Conservation (phyloP, 2,888 invertebrate genomes). For the Griposia aprilina region DNA sequence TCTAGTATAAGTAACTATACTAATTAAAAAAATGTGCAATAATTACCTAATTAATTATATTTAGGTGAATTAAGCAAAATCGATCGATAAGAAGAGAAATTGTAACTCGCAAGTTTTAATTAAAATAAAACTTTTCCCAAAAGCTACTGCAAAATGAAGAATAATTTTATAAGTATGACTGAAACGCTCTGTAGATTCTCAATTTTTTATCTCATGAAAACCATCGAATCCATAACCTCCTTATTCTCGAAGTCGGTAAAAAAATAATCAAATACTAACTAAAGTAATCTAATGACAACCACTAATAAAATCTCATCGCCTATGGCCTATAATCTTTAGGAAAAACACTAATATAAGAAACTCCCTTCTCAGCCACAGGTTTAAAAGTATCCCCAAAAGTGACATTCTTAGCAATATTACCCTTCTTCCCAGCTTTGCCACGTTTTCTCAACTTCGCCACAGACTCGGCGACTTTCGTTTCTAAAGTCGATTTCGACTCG, state of each 20-base stretch:
- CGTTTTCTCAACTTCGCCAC: constrained; percentile 65
- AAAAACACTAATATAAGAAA: constrained; percentile 85
- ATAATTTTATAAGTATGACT: too few species aligned
- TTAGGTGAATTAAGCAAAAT: background rate
- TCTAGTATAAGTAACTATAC: too few species aligned
- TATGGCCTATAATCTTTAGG: constrained; percentile 83
- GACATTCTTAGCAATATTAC: constrained; percentile 73
- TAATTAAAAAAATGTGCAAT: too few species aligned
- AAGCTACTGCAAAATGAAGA: too few species aligned
- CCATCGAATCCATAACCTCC: too few species aligned
- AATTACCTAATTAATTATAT: too few species aligned
- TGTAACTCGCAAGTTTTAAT: background rate
- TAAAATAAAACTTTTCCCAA: background rate
- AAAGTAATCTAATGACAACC: too few species aligned
- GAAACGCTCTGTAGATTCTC: too few species aligned
- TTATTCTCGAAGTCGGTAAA: too few species aligned
- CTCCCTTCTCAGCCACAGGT: constrained; percentile 80
- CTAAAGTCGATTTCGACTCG: constrained; percentile 69
- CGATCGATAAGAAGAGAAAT: background rate
- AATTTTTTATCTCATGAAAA: too few species aligned
- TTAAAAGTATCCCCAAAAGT: constrained; percentile 88
- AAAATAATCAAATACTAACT: too few species aligned
- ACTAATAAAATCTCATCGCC: too few species aligned
- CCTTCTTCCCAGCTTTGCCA: constrained; percentile 43
- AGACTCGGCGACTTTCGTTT: constrained; percentile 65